Evolutionary conservation across 2,797 vertebrate species (phyloP).

Genomic region (Malacoctenus gilli): DNA sequence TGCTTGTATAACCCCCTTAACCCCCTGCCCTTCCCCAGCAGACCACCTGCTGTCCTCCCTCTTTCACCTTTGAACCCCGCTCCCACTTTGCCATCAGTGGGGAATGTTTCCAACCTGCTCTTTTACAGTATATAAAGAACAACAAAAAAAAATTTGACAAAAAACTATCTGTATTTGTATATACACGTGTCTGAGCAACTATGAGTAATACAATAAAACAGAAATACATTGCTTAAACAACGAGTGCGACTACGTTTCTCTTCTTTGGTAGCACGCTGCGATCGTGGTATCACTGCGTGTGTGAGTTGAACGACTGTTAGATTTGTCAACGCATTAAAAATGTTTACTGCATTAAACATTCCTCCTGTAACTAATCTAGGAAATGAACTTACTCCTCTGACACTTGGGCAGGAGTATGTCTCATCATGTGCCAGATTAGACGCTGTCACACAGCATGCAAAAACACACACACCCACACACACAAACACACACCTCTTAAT

Average conservation of each 20-base stretch:
- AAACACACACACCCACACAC: conserved; percentile 11
- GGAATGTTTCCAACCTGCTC: conserved; percentile 92
- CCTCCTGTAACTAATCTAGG: conserved; percentile 15
- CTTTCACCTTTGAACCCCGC: conserved; percentile 58
- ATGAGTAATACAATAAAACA: conserved; percentile 95
- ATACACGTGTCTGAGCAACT: conserved; percentile 99
- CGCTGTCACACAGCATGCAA: background rate
- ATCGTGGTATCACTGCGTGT: too few species aligned
- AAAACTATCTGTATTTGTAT: conserved; percentile 97
- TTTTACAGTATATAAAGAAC: conserved; percentile 92
- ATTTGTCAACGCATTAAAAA: too few species aligned
- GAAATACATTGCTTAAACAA: conserved; percentile 86
- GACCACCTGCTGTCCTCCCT: conserved; percentile 52
- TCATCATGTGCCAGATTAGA: conserved; percentile 46
- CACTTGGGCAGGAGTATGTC: too few species aligned
- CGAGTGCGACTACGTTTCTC: conserved; percentile 45
- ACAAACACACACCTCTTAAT: conserved; percentile 13
- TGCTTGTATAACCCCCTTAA: conserved; percentile 72
- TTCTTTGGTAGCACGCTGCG: background rate
- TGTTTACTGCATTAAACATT: background rate
- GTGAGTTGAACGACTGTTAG: too few species aligned
- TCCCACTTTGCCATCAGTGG: conserved; percentile 83
- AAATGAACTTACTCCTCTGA: conserved; percentile 39
- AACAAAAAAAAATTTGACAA: conserved; percentile 83
- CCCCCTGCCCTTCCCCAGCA: too few species aligned